Percentiles rank a stretch among this genome's conserved stretches.
Evolutionary conservation across 2,113 vertebrate genomes (phyloP).

Genomic region (Nestor notabilis): DNA sequence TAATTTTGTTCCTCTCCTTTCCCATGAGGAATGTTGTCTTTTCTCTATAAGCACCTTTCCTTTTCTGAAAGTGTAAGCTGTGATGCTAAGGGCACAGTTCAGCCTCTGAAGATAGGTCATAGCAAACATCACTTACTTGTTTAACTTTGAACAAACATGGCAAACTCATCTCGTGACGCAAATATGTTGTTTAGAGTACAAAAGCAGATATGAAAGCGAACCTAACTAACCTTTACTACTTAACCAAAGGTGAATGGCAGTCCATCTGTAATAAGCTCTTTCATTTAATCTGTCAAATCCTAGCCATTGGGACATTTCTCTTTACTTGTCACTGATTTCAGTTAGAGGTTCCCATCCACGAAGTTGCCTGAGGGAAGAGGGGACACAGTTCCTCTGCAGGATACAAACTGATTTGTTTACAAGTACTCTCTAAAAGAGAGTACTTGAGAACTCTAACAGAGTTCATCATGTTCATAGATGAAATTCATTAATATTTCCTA

Average conservation of each 20-base stretch:
- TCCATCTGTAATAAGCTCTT: background rate
- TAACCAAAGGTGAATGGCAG: background rate
- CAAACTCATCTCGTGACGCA: background rate
- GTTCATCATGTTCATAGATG: background rate
- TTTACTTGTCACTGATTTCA: background rate
- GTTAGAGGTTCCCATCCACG: background rate
- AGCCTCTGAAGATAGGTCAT: background rate
- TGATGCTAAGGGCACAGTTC: background rate
- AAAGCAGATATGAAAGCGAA: background rate
- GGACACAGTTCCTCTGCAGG: background rate
- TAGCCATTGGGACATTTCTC: background rate
- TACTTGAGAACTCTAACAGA: no score
- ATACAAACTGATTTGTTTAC: background rate
- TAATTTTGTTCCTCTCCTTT: background rate
- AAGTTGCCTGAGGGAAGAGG: background rate
- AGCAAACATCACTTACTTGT: background rate
- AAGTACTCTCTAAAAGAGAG: background rate
- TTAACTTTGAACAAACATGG: background rate
- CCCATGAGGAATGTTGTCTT: background rate
- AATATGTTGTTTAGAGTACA: background rate
- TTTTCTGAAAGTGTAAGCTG: background rate
- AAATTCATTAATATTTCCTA: background rate
- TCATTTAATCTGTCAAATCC: background rate
- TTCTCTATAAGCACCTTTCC: rapidly evolving
- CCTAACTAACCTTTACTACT: background rate